Evolutionary conservation across 2,113 vertebrate genomes (phyloP), one percentile per base, ranked within the genome.

Genomic region (Pithys albifrons): DNA sequence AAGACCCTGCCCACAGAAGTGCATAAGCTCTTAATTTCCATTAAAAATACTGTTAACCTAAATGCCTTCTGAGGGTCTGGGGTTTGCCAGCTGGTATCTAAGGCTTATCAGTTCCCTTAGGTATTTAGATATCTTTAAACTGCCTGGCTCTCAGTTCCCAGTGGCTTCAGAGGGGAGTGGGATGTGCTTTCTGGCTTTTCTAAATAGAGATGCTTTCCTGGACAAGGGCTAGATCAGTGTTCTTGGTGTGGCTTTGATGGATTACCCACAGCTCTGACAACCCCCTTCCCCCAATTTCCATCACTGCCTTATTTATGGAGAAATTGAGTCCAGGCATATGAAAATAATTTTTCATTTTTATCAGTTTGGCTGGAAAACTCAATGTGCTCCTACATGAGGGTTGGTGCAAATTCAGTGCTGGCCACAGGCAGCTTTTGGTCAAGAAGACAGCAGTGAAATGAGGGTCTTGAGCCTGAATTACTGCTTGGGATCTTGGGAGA

Each of bases 271-370:
- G 8, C 62, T 92, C 70, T 65, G 87, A 84, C 48, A 93, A 33
- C 9, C 18, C 37, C 49, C 54, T 49, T n/a, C 89, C 87, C 69
- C 54, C 84, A 89, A 0, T 64, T 75, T 85, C 74, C 54, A 86
- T 51, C 28, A 7, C 19, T 24, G 37, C 75, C 73, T 76, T 95
- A 85, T 93, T 84, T 89, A 89, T 93, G 86, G 41, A 77, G 61
- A 91, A 92, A 95, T 52, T 0, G 19, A 91, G 43, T 10, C n/a
- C 54, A 75, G 54, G 80, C 84, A 89, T 79, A 83, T 72, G 84
- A 96, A 88, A 96, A 93, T 37, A 1, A 79, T 89, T 87, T 84
- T 69, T 85, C 45, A 69, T 70, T 95, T 84, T 72, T 91, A 95
- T 91, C 89, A 57, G 41, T 66, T 95, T 94, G 87, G 81, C 76